These are phyloP conservation scores for Pteromalus puparum DNA, from an alignment of 1,140 invertebrate species.

Conservation along the genomic window DNA sequence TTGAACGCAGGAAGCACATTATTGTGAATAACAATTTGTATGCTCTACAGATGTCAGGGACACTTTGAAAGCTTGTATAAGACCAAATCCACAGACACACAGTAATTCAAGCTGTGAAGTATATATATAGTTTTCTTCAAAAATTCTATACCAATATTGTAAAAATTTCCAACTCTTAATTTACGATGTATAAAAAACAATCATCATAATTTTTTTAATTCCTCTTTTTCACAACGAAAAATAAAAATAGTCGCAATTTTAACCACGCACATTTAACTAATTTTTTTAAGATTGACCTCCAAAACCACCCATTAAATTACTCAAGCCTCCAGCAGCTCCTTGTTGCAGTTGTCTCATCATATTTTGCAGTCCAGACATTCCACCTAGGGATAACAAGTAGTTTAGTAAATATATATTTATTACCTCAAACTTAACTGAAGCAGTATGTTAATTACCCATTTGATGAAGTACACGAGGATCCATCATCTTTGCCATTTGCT, in stretches of 20 bases:
- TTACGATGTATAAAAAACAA: constrained; percentile 14
- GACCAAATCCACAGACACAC: background rate
- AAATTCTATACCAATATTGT: background rate
- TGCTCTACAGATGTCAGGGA: background rate
- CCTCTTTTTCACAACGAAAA: background rate
- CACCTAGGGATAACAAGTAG: constrained; percentile 80
- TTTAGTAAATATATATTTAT: constrained; percentile 14
- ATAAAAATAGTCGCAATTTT: background rate
- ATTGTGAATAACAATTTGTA: background rate
- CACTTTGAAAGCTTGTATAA: background rate
- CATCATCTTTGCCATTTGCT: constrained; percentile 99
- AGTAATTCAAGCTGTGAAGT: background rate
- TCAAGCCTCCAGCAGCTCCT: constrained; percentile 84
- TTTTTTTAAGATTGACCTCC: constrained; percentile 74
- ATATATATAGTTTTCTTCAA: background rate
- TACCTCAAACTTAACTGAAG: background rate
- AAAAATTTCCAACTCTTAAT: constrained; percentile 17
- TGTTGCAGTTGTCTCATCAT: constrained; percentile 99
- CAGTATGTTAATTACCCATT: constrained; percentile 80
- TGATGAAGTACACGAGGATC: constrained; percentile 97
- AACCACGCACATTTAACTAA: background rate
- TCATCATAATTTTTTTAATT: background rate
- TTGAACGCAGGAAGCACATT: background rate
- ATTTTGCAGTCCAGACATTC: constrained; percentile 96
- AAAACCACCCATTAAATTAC: constrained; percentile 88